Evolutionary conservation across 2,797 vertebrate species (phyloP).

Genomic region (Rhincodon typus): DNA sequence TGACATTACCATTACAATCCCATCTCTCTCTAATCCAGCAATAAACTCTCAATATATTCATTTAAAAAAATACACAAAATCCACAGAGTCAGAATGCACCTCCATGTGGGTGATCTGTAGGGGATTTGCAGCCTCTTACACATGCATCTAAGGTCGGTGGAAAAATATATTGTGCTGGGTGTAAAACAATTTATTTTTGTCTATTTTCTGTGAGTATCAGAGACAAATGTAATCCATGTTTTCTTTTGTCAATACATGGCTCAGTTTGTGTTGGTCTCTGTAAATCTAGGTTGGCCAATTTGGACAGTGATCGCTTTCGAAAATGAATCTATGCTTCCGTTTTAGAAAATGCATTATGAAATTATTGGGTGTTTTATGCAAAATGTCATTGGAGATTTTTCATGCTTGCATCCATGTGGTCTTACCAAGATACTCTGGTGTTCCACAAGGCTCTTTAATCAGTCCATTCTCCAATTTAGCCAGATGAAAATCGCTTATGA

Average conservation of each 20-base stretch:
- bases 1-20: too few relatives aligned
- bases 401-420: neutral
- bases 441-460: constrained; percentile 95
- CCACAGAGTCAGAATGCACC: neutral
- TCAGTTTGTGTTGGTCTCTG: neutral
- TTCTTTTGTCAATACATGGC: neutral
- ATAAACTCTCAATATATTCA: neutral
- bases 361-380: neutral
- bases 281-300: neutral
- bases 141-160: neutral
- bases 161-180: neutral
- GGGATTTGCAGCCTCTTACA: neutral
- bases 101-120: neutral
- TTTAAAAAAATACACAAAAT: neutral
- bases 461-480: constrained; percentile 93
- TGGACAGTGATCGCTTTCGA: neutral
- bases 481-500: constrained; percentile 96
- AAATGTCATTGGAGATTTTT: neutral
- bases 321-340: neutral
- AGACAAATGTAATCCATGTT: neutral
- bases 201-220: neutral
- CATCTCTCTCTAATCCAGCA: neutral
- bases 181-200: neutral
- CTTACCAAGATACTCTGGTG: constrained; percentile 93
- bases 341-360: neutral